Evolutionary conservation across 1,140 invertebrate genomes (phyloP).

Genomic region (Pseudomyrmex sp.): DNA sequence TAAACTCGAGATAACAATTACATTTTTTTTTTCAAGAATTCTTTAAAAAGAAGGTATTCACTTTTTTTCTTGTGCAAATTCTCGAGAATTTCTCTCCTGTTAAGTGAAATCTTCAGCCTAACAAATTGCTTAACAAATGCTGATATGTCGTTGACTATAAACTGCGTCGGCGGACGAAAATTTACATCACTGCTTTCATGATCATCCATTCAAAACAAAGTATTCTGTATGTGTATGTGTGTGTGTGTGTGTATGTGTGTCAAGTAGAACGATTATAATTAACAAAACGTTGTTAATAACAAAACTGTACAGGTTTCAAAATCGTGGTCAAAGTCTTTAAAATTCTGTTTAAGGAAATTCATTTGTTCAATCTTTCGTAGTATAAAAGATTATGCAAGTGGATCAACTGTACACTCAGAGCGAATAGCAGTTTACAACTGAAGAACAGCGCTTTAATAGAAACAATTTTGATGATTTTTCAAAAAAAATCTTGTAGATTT

Average conservation of each 20-base stretch:
- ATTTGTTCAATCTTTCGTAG: not conserved
- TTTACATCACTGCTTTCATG: conserved; percentile 41
- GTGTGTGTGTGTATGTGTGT: not conserved
- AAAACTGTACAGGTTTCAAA: conserved; percentile 19
- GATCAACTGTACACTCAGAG: too few relatives aligned
- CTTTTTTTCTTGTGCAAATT: conserved; percentile 22
- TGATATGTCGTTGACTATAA: conserved; percentile 68
- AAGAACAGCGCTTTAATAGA: not conserved
- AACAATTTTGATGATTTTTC: conserved; percentile 7
- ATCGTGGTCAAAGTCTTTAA: conserved; percentile 13
- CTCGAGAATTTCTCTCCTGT: conserved; percentile 34
- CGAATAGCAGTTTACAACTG: not conserved
- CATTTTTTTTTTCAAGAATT: conserved; percentile 30
- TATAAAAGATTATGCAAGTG: too few relatives aligned
- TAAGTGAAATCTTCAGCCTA: conserved; percentile 40
- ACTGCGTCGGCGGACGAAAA: conserved; percentile 61
- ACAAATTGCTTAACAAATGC: conserved; percentile 59
- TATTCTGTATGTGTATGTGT: not conserved
- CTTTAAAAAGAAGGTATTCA: not conserved
- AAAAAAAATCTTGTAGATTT: not conserved
- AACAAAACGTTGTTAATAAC: conserved; percentile 30
- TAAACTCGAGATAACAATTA: conserved; percentile 24
- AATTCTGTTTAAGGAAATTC: not conserved
- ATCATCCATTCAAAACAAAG: not conserved
- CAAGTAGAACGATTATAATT: conserved; percentile 40